Evolutionary conservation across 2,797 vertebrate genomes (phyloP).

Genomic region (Lepilemur septentrionalis): DNA sequence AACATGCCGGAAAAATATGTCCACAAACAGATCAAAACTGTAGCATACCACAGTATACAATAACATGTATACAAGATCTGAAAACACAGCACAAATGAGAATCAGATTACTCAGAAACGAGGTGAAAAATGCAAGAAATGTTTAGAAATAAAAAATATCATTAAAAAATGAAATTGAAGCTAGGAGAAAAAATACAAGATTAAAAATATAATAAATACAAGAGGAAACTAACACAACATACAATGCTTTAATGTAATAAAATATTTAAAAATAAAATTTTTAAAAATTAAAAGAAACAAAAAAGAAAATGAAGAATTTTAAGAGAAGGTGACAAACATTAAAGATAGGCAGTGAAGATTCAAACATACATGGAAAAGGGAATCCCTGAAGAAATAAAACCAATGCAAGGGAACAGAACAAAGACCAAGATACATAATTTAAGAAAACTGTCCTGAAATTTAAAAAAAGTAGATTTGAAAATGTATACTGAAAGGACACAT

Average conservation of each 20-base stretch:
- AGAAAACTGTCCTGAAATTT: neutral
- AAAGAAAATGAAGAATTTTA: neutral
- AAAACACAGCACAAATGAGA: neutral
- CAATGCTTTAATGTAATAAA: neutral
- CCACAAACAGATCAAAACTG: neutral
- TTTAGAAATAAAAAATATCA: neutral
- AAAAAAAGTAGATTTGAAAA: neutral
- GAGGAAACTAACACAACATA: neutral
- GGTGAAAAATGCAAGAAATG: neutral
- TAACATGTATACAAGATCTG: neutral
- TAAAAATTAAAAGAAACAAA: neutral
- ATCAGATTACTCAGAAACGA: neutral
- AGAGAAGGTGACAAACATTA: neutral
- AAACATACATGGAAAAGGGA: neutral
- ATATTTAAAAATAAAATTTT: neutral
- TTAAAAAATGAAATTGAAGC: neutral
- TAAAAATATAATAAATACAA: neutral
- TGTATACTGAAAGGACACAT: neutral
- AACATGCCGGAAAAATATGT: neutral
- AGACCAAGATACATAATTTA: neutral
- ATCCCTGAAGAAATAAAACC: neutral
- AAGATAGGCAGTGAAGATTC: neutral
- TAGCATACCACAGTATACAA: neutral
- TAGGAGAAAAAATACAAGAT: neutral
- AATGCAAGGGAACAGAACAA: neutral